A percentile compares a stretch with the other conserved stretches of the same genome.
These are phyloP conservation scores for Agrotis ipsilon DNA, from an alignment of 2,888 invertebrate species.

Conservation along the genomic window DNA sequence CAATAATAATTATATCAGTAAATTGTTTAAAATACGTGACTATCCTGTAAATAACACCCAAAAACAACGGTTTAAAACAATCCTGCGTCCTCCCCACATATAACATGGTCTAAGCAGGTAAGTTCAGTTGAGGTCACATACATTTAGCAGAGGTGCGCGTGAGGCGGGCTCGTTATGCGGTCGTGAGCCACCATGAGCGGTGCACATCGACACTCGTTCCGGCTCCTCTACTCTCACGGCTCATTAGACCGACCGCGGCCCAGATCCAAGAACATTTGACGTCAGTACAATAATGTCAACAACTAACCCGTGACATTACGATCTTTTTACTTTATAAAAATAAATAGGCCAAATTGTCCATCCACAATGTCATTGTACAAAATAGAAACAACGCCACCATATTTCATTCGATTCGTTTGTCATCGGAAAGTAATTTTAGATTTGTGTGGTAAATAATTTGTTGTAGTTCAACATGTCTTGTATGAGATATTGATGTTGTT, in stretches of 20 bases:
- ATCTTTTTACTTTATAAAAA: constrained; percentile 60
- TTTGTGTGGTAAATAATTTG: constrained; percentile 19
- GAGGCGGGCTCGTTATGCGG: constrained; percentile 58
- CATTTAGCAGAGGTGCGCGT: constrained; percentile 42
- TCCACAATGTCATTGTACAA: constrained; percentile 56
- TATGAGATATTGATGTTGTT: constrained; percentile 4
- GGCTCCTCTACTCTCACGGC: constrained; percentile 60
- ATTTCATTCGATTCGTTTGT: constrained; percentile 42
- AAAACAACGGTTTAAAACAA: constrained; percentile 16
- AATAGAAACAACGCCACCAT: constrained; percentile 48
- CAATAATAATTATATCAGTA: neutral
- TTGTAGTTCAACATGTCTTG: constrained; percentile 22
- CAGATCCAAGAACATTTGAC: constrained; percentile 64
- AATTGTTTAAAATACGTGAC: neutral
- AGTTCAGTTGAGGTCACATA: constrained; percentile 48
- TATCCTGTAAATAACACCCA: neutral
- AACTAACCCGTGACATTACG: constrained; percentile 61
- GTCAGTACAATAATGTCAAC: constrained; percentile 56
- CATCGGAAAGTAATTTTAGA: constrained; percentile 34
- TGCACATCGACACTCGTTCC: constrained; percentile 62
- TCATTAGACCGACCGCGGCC: constrained; percentile 69
- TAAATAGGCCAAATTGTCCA: constrained; percentile 56
- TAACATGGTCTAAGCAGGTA: constrained; percentile 32
- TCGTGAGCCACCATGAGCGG: constrained; percentile 51
- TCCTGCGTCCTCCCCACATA: constrained; percentile 3